Evolutionary conservation across 2,113 vertebrate genomes (phyloP).

Genomic region (Muntiacus muntjak): DNA sequence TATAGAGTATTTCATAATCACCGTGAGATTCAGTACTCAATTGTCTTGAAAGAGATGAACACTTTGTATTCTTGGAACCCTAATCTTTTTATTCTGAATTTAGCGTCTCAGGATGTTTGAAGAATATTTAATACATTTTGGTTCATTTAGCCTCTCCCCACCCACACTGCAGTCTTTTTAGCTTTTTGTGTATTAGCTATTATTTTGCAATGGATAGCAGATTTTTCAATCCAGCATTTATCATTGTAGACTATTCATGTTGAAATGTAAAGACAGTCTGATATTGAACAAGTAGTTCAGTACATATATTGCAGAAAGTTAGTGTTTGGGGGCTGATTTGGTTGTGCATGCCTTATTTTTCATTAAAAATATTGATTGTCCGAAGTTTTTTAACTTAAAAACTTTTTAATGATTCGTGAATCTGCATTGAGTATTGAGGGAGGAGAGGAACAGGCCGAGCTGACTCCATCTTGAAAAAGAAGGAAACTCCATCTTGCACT

Average conservation of each 20-base stretch:
- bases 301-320: not conserved
- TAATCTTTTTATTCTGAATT: slow-evolving; percentile 11
- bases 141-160: not conserved
- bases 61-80: not conserved
- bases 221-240: slow-evolving; percentile 15
- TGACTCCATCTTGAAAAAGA: not conserved
- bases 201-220: not conserved
- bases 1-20: slow-evolving; percentile 17
- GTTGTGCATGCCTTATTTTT: not conserved
- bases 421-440: not conserved
- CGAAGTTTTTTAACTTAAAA: not conserved
- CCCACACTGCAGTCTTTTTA: not conserved
- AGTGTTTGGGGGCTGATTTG: not conserved
- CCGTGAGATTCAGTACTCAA: not conserved
- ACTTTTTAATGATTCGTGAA: not conserved
- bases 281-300: not conserved
- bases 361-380: not conserved
- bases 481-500: not conserved
- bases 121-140: slow-evolving; percentile 27
- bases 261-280: not conserved
- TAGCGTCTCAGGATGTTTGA: not conserved
- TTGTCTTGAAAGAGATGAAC: slow-evolving; percentile 23
- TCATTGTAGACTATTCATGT: not conserved
- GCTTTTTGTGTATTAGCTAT: not conserved
- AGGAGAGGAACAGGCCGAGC: not conserved